phyloP scores from a whole-genome alignment of 2,888 invertebrate species.

The Netelia virgata region DNA sequence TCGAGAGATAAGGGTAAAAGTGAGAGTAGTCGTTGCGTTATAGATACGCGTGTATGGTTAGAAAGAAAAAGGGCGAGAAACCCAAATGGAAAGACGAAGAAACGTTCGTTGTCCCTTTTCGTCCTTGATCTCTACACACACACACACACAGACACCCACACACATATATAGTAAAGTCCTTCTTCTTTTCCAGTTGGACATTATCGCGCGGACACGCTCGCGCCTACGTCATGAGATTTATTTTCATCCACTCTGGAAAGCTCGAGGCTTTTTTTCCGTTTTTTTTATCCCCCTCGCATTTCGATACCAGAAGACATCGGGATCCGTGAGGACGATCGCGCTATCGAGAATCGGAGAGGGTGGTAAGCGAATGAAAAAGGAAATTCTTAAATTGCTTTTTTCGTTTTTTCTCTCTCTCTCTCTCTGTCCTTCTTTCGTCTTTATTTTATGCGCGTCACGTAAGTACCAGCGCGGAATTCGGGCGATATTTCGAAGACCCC shows the following conservation, averaged over 20 bases:
- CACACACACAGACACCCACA: not conserved
- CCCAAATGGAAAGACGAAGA: constrained; percentile 48
- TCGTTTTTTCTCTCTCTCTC: too few relatives aligned
- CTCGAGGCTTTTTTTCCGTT: not conserved
- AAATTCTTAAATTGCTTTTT: too few relatives aligned
- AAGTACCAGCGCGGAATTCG: not conserved
- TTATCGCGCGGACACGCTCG: constrained; percentile 50
- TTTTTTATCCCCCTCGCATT: constrained; percentile 1
- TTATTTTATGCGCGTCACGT: not conserved
- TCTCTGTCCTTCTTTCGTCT: not conserved
- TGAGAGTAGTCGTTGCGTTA: constrained; percentile 9
- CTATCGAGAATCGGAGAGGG: constrained; percentile 5
- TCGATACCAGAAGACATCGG: not conserved
- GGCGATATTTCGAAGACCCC: not conserved
- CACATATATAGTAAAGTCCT: constrained; percentile 1
- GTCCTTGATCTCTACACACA: not conserved
- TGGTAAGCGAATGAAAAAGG: not conserved
- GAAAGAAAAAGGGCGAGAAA: constrained; percentile 33
- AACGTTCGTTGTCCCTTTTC: constrained; percentile 29
- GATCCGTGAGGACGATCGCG: not conserved
- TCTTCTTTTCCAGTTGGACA: constrained; percentile 43
- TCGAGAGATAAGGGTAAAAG: constrained; percentile 46
- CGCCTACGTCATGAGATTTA: constrained; percentile 48
- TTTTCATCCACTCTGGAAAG: constrained; percentile 33
- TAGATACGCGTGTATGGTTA: not conserved